Evolutionary conservation across 2,888 invertebrate genomes (phyloP).

Genomic region (Laspeyria flexula): DNA sequence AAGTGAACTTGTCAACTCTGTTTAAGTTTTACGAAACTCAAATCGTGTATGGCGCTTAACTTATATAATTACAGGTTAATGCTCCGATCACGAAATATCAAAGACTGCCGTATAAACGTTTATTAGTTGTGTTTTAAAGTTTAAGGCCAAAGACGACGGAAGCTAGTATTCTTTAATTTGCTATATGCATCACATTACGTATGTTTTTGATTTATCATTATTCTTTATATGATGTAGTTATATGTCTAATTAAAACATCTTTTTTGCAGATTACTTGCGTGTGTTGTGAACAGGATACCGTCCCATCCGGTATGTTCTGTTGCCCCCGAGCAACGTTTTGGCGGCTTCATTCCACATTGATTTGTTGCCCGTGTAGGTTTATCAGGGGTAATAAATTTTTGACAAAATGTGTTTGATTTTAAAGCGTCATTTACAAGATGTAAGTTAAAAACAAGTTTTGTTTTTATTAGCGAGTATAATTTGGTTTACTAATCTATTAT

Average conservation of each 20-base stretch:
- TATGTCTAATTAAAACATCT: constrained; percentile 22
- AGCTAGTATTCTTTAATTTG: constrained; percentile 3
- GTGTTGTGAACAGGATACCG: constrained; percentile 32
- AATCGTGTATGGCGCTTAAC: constrained; percentile 3
- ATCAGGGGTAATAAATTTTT: constrained; percentile 22
- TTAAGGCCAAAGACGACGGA: constrained; percentile 11
- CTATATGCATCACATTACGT: background rate
- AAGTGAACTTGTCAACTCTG: too few species aligned
- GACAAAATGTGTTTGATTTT: background rate
- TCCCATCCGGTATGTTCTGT: constrained; percentile 35
- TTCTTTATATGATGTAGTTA: constrained; percentile 3
- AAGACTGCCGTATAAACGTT: background rate
- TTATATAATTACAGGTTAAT: constrained; percentile 36
- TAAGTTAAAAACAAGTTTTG: too few species aligned
- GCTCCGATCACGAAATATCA: constrained; percentile 24
- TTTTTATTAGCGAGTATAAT: too few species aligned
- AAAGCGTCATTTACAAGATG: background rate
- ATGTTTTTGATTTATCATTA: constrained; percentile 8
- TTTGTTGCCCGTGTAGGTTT: constrained; percentile 21
- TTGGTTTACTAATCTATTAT: too few species aligned
- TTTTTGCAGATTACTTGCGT: constrained; percentile 14
- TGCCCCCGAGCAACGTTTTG: constrained; percentile 25
- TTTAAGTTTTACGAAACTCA: background rate
- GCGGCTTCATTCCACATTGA: constrained; percentile 7
- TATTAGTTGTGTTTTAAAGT: constrained; percentile 5